These are phyloP conservation scores for Leuciscus idus DNA, from an alignment of 2,113 vertebrate genomes.

Conservation along the genomic window DNA sequence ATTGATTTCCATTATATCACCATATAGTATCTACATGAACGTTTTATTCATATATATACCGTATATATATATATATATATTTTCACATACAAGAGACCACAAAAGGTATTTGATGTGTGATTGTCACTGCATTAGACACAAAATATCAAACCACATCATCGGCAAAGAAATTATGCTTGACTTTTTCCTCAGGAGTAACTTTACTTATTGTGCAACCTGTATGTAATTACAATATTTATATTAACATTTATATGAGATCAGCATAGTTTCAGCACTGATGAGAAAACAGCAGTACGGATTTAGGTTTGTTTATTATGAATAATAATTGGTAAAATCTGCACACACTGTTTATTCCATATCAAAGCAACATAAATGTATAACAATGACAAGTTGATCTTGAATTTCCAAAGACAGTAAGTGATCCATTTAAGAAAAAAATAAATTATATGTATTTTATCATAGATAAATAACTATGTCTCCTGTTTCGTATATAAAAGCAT, in stretches of 20 bases:
- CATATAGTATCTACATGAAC: background rate
- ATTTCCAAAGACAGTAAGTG: constrained; percentile 55
- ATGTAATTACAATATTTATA: background rate
- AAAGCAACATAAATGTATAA: constrained; percentile 48
- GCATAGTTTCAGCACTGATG: background rate
- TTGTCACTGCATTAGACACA: background rate
- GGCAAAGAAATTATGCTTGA: background rate
- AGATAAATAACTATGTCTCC: constrained; percentile 78
- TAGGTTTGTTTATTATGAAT: constrained; percentile 29
- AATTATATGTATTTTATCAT: constrained; percentile 77
- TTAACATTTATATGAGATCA: background rate
- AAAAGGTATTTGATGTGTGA: background rate
- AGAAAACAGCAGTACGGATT: background rate
- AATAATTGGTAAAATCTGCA: constrained; percentile 27
- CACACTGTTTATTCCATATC: constrained; percentile 26
- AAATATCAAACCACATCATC: background rate
- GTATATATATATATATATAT: too few species aligned
- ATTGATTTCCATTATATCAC: background rate
- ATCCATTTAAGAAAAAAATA: constrained; percentile 73
- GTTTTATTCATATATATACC: background rate
- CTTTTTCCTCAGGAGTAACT: background rate
- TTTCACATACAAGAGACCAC: background rate
- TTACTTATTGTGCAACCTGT: background rate
- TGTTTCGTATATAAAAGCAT: constrained; percentile 69
- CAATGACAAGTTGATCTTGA: constrained; percentile 62